These are phyloP conservation scores for Lacerta viridis DNA, from an alignment of 2,797 vertebrate species.

Conservation along the genomic window DNA sequence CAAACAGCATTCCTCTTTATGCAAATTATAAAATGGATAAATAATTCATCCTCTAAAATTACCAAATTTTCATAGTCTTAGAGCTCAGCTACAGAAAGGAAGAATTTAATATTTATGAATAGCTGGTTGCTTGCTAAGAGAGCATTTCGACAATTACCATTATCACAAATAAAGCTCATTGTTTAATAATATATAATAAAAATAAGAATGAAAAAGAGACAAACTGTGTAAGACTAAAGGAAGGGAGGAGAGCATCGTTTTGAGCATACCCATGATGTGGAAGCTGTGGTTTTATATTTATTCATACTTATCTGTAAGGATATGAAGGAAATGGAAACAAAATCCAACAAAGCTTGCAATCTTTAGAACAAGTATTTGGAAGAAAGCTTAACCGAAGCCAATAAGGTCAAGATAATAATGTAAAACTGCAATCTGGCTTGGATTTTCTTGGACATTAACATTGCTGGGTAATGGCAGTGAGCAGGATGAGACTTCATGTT, in stretches of 20 bases:
- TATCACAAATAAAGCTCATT: constrained; percentile 22
- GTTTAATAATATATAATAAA: background rate
- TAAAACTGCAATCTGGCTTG: background rate
- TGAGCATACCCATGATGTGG: background rate
- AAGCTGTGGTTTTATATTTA: background rate
- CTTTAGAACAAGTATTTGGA: background rate
- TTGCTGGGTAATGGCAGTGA: background rate
- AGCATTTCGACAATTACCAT: constrained; percentile 56
- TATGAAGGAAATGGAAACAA: constrained; percentile 3
- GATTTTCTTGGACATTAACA: background rate
- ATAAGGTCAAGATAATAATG: background rate
- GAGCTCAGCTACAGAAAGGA: constrained; percentile 53
- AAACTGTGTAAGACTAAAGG: background rate
- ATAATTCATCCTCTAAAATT: constrained; percentile 69
- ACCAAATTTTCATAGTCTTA: constrained; percentile 61
- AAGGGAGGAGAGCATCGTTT: background rate
- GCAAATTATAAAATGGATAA: constrained; percentile 69
- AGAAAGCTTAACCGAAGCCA: background rate
- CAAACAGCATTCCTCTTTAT: constrained; percentile 52
- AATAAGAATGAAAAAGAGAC: background rate
- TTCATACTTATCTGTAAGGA: background rate
- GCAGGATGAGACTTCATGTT: background rate
- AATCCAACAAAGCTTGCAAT: background rate
- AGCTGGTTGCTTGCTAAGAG: constrained; percentile 57
- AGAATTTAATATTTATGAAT: constrained; percentile 70